Base-by-base conservation (phyloP, 1,140 invertebrate species). In the Phymastichus coffea region DNA sequence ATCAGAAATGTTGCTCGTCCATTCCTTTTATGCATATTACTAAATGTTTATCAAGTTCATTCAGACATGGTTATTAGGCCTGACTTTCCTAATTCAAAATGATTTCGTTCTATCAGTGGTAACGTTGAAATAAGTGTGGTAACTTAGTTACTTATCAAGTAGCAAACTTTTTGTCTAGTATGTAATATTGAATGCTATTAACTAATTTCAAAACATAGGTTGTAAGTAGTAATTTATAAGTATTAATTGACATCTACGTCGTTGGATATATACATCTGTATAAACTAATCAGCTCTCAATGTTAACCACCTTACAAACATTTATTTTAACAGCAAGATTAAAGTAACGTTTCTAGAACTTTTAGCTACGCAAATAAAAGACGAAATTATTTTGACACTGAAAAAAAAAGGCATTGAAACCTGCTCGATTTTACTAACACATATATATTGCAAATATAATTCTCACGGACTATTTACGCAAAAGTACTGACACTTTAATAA, bases 1-100 rank as follows among this genome's bases (percentile, higher is more conserved):
- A 28, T 33, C 28, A 26, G 3, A 17, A 28, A 37, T 35, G 14
- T 61, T 61, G 51, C 44, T 55, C 44, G 58, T 61, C 59, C 46
- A 55, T 43, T 51, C 51, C 44, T 61, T 54, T n/a, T n/a, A n/a
- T 61, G 58, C 57, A 59, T 59, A 46, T 22, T 52, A 53, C 43
- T 52, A 22, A 46, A 26, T 43, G 54, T 54, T 54, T 53, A 60
- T 61, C 41, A 61, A 55, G 25, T 61, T 61, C 43, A 41, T 48
- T 26, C 30, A 38, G 30, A 26, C 26, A 25, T 38, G 43, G 30
- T 49, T 61, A n/a, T n/a, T 26, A 41, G 15, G 35, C 44, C 33
- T 23, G 4, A 30, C 17, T 54, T 48, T 41, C 40, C 12, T 14
- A n/a, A 28, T 49, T 28, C 30, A 52, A 30, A 43, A 47, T 38